Evolutionary conservation across 2,888 invertebrate genomes (phyloP).

Genomic region (Eueremaeus valkanovi): DNA sequence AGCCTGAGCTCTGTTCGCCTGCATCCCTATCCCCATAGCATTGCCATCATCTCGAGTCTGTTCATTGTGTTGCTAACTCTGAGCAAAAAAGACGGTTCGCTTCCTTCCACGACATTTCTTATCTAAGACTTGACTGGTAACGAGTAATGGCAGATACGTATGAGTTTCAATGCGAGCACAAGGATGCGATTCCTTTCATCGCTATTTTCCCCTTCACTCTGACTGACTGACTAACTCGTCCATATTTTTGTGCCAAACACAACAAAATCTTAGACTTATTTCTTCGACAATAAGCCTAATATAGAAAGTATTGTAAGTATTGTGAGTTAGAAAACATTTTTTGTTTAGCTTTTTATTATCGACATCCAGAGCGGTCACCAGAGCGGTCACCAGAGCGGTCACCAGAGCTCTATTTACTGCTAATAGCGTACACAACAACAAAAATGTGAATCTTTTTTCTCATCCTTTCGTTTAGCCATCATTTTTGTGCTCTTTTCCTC

Average conservation of each 20-base stretch:
- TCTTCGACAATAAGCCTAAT: neutral
- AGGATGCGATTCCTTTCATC: neutral
- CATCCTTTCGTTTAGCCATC: neutral
- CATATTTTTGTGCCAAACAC: neutral
- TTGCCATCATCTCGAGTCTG: neutral
- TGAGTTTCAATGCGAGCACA: neutral
- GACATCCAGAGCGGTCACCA: neutral
- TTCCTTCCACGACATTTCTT: constrained; percentile 11
- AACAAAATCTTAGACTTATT: neutral
- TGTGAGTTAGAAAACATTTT: constrained; percentile 1
- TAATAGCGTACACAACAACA: constrained; percentile 1
- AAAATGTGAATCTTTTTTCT: neutral
- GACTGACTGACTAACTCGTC: too few relatives aligned
- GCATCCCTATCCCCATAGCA: neutral
- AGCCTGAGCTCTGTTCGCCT: neutral
- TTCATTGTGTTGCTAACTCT: neutral
- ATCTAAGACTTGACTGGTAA: neutral
- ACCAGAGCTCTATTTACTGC: constrained; percentile 15
- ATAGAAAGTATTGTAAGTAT: too few relatives aligned
- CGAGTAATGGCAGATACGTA: constrained; percentile 1
- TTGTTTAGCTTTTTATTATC: neutral
- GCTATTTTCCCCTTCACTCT: neutral
- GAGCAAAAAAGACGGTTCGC: constrained; percentile 9
- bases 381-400: constrained; percentile 4
- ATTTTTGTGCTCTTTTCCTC: neutral